Base-by-base conservation (phyloP, 2,113 vertebrate species). In the Elephantulus edwardii region DNA sequence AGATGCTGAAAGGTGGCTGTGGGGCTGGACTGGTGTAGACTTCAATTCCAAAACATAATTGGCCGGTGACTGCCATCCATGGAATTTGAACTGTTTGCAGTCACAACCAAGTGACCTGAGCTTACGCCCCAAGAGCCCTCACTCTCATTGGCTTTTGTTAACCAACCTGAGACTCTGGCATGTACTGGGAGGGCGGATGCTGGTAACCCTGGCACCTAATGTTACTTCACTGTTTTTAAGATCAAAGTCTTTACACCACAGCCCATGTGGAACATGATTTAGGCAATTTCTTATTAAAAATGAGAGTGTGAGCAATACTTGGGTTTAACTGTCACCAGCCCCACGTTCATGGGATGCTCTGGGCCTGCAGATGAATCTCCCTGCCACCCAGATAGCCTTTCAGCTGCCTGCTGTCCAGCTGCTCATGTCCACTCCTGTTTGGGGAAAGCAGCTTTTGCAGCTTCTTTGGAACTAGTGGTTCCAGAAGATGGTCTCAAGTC, bases 11-110 rank as follows among this genome's bases (percentile, higher is more conserved):
- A 85, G 62, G 54, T 87, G 2, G 1, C 0, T 75, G 46, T 79
- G 88, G 38, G 78, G 70, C 22, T 40, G 48, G 80, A 14, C 42
- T 44, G 52, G 74, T 71, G 3, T 83, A 64, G 75, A 77, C 71
- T 80, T 86, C 85, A 28, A 56, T 62, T 66, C 82, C 90, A 88
- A 56, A 96, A 89, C 20, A 74, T 82, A 95, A 86, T 92, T 88
- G 91, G 38, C 24, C 3, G 48, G 48, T 91, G 52, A 66, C 87
- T 42, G 87, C 48, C 72, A 1, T 44, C 87, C 54, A 80, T 76
- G 84, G 50, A 82, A 82, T 86, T 95, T 95, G 85, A 90, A 90
- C 86, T 94, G 90, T 92, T 94, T 91, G 48, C 62, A 54, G 70
- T 91, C 82, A 79, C 56, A 92, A 86, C 46, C 81, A 91, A 81